phyloP scores from a whole-genome alignment of 2,113 vertebrate species.

The Esox niger region DNA sequence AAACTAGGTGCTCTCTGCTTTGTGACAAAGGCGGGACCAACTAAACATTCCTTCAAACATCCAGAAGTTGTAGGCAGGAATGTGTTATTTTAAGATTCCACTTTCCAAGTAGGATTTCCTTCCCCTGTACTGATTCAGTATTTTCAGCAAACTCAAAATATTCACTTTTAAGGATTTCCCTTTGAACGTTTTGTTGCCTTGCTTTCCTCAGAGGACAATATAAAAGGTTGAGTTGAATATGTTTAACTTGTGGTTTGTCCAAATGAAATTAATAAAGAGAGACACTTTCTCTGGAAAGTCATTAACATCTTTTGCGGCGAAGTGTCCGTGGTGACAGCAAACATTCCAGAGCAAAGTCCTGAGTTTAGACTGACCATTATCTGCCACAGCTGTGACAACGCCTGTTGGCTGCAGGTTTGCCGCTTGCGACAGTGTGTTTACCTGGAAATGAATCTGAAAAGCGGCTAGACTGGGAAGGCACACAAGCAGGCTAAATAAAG shows the following conservation, averaged over 20 bases:
- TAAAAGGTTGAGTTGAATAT: slow-evolving; percentile 53
- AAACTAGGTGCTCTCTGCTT: slow-evolving; percentile 19
- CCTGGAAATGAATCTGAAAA: slow-evolving; percentile 89
- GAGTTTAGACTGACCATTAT: slow-evolving; percentile 76
- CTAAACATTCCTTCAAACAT: slow-evolving; percentile 62
- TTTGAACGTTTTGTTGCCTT: slow-evolving; percentile 32
- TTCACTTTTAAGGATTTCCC: slow-evolving; percentile 37
- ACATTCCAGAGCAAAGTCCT: slow-evolving; percentile 82
- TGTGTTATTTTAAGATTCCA: slow-evolving; percentile 63
- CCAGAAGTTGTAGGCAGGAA: slow-evolving; percentile 65
- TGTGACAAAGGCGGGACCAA: slow-evolving; percentile 45
- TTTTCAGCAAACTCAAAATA: slow-evolving; percentile 43
- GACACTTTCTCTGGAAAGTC: slow-evolving; percentile 67
- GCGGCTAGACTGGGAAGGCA: slow-evolving; percentile 73
- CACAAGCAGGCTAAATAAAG: slow-evolving; percentile 75
- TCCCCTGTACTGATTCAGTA: neutral
- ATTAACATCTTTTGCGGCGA: slow-evolving; percentile 81
- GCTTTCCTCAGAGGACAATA: slow-evolving; percentile 29
- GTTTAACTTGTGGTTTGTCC: slow-evolving; percentile 71
- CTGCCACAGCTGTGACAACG: slow-evolving; percentile 82
- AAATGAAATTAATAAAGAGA: slow-evolving; percentile 74
- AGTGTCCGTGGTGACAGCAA: slow-evolving; percentile 86
- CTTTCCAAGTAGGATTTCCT: slow-evolving; percentile 61
- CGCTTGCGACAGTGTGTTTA: slow-evolving; percentile 81
- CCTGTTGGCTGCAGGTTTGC: slow-evolving; percentile 74